Conservation (phyloP, 2,797 vertebrate species). For the Liasis olivaceus region DNA sequence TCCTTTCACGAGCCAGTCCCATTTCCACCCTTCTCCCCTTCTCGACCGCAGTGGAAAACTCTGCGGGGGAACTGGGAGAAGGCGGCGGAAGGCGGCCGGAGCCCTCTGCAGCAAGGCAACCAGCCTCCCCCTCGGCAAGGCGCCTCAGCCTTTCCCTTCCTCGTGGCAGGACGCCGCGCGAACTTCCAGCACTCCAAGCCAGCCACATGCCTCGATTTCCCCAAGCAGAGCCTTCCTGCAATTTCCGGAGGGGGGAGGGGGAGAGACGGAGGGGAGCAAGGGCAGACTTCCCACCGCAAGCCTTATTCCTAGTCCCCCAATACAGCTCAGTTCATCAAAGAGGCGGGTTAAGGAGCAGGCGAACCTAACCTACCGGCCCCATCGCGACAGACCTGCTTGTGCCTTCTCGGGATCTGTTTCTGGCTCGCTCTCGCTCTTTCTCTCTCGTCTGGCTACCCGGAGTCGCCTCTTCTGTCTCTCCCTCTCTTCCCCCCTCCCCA, state of each 20-base stretch:
- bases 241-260: not conserved
- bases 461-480: not conserved
- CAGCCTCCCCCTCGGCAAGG: no score
- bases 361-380: not conserved
- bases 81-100: not conserved
- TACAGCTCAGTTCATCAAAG: not conserved
- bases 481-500: constrained; percentile 30
- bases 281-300: not conserved
- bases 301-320: not conserved
- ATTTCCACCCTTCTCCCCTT: constrained; percentile 7
- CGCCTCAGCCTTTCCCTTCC: not conserved
- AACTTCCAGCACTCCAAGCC: constrained; percentile 59
- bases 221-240: not conserved
- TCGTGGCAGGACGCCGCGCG: constrained; percentile 34
- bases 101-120: not conserved
- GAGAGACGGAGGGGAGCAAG: fast-evolving
- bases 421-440: not conserved
- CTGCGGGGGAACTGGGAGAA: not conserved
- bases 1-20: not conserved
- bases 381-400: not conserved
- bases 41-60: constrained; percentile 10
- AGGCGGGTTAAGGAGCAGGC: not conserved
- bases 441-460: constrained; percentile 10
- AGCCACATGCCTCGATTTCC: no score
- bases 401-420: not conserved